These are phyloP conservation scores for Potamarius usumacintae DNA, from an alignment of 2,113 vertebrate genomes.

Conservation along the genomic window DNA sequence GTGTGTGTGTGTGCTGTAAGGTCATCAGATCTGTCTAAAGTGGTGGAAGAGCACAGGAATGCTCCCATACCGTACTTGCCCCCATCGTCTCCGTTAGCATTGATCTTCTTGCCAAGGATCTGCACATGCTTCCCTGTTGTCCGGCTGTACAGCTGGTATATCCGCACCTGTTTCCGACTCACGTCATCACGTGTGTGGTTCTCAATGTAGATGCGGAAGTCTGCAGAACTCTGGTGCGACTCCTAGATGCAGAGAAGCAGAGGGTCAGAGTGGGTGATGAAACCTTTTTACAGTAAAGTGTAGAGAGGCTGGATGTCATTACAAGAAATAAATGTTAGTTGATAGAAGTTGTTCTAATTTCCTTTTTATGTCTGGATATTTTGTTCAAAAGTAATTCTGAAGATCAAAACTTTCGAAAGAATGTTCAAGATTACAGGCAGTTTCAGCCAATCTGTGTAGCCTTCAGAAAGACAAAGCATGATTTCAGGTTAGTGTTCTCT, in stretches of 20 bases:
- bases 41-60: slow-evolving; percentile 63
- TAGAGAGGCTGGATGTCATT: neutral
- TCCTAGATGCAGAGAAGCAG: slow-evolving; percentile 63
- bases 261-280: neutral
- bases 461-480: slow-evolving; percentile 38
- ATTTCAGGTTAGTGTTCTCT: slow-evolving; percentile 32
- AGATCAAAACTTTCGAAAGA: neutral
- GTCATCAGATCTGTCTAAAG: slow-evolving; percentile 1
- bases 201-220: slow-evolving; percentile 79
- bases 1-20: neutral
- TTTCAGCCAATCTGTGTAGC: slow-evolving; percentile 8
- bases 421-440: slow-evolving; percentile 4
- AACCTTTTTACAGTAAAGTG: neutral
- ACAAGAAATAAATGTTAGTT: neutral
- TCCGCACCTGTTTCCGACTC: slow-evolving; percentile 78
- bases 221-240: slow-evolving; percentile 74
- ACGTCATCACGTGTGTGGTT: slow-evolving; percentile 78
- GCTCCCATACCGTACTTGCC: slow-evolving; percentile 80
- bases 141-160: slow-evolving; percentile 80
- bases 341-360: neutral
- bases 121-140: slow-evolving; percentile 80
- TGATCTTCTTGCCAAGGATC: slow-evolving; percentile 77
- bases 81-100: slow-evolving; percentile 82
- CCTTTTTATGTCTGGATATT: neutral
- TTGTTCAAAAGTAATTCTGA: neutral